Evolutionary conservation across 2,888 invertebrate genomes (phyloP), one percentile per base, ranked within the genome.

Genomic region (Agrilus mali): DNA sequence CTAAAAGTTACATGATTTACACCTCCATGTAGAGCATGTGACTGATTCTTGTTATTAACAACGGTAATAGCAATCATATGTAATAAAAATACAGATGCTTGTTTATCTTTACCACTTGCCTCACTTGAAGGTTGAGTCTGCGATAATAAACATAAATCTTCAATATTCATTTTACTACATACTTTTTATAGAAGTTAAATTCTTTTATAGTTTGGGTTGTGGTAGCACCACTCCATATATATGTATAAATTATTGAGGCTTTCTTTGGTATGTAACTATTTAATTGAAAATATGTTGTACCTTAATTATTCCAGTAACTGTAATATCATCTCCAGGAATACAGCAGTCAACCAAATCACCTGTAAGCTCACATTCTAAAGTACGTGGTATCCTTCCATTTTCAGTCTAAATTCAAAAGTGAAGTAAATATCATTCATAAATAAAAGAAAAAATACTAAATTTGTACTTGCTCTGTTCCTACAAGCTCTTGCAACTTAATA

Each of bases 251-350:
- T n/a, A n/a, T 38, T 31, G 31, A 15, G 13, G 17, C n/a, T 12
- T 31, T 40, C 35, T 37, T 27, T 27, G 33, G 22, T 16, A 7
- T 32, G n/a, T n/a, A n/a, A n/a, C n/a, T n/a, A 33, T 15, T 34
- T 31, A 31, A 43, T 12, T 15, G 4, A 40, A 27, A 14, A 36
- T 37, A 34, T 40, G 49, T 45, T 41, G 52, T 55, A 83, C 82
- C 71, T 86, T 89, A 15, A 95, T 78, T 49, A 92, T 77, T 31
- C 95, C 96, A 43, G 85, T 85, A 8, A 95, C 72, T 12, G 84
- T 83, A 1, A 95, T 75, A 53, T 88, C 82, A 69, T 94, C 92
- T 2, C 95, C 95, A 10, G 93, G 88, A 50, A 82, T 78, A 50
- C 90, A 87, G 17, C 77, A 72, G 51, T 87, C 83, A 2, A 90